A percentile compares a stretch with the other conserved stretches of the same genome.
phyloP scores from a whole-genome alignment of 2,797 vertebrate genomes.

The Prunella strophiata region DNA sequence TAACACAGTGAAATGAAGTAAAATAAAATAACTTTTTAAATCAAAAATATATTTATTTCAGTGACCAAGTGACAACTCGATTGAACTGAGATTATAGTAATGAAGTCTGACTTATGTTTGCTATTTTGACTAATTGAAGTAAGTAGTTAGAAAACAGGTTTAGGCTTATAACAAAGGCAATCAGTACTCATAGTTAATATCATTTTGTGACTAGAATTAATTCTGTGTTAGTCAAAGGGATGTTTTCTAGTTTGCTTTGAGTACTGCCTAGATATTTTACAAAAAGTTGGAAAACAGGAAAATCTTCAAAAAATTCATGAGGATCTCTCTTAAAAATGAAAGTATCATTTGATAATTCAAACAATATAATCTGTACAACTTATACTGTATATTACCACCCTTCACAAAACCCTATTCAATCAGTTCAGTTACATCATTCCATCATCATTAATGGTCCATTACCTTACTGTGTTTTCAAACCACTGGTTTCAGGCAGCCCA shows the following conservation, averaged over 20 bases:
- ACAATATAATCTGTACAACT: not conserved
- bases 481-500: not conserved
- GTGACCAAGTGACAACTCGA: not conserved
- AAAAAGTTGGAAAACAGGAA: not conserved
- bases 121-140: not conserved
- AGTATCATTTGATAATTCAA: not conserved
- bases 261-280: not conserved
- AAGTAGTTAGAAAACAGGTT: not conserved
- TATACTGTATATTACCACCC: not conserved
- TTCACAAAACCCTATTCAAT: not conserved
- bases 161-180: not conserved
- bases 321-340: not conserved
- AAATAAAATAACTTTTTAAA: not conserved
- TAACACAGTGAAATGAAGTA: not conserved
- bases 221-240: not conserved
- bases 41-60: not conserved
- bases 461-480: constrained; percentile 10
- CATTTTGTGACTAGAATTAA: not conserved
- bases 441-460: constrained; percentile 5
- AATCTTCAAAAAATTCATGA: not conserved
- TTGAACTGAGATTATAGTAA: not conserved
- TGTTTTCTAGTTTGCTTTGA: not conserved
- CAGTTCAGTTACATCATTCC: constrained; percentile 19
- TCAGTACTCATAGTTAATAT: not conserved
- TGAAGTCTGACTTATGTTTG: not conserved